Evolutionary conservation across 2,113 vertebrate species (phyloP).

Genomic region (Pteruthius melanotis): DNA sequence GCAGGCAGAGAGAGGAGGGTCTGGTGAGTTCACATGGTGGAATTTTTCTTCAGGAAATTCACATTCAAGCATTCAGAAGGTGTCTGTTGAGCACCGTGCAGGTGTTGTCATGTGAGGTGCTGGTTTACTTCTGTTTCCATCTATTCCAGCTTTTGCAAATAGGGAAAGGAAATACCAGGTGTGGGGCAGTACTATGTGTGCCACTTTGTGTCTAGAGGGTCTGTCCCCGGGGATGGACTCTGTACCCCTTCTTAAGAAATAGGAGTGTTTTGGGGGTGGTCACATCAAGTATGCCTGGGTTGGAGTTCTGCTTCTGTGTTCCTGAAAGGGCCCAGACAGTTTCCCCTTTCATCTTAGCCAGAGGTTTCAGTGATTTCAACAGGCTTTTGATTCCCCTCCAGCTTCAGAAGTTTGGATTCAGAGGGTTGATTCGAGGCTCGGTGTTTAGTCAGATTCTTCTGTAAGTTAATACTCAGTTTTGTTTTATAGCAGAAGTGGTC

Average conservation of each 20-base stretch:
- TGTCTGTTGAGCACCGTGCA: background rate
- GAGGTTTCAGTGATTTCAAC: background rate
- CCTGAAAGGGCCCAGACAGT: background rate
- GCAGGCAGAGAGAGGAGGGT: background rate
- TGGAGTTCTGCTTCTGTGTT: background rate
- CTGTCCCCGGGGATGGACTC: background rate
- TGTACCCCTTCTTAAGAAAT: background rate
- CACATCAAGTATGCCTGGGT: background rate
- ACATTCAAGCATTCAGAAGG: background rate
- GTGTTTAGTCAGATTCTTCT: background rate
- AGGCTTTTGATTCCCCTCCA: background rate
- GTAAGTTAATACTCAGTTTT: background rate
- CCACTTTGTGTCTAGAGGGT: background rate
- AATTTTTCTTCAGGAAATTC: background rate
- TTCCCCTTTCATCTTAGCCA: background rate
- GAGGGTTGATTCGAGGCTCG: background rate
- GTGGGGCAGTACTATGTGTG: fast-evolving
- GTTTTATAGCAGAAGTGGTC: background rate
- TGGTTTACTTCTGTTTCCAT: background rate
- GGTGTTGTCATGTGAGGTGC: background rate
- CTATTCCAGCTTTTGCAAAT: background rate
- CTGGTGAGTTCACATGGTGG: background rate
- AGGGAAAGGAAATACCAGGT: background rate
- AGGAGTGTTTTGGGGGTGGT: background rate
- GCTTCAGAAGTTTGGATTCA: background rate